phyloP scores from a whole-genome alignment of 2,113 vertebrate genomes.

The Cololabis saira region DNA sequence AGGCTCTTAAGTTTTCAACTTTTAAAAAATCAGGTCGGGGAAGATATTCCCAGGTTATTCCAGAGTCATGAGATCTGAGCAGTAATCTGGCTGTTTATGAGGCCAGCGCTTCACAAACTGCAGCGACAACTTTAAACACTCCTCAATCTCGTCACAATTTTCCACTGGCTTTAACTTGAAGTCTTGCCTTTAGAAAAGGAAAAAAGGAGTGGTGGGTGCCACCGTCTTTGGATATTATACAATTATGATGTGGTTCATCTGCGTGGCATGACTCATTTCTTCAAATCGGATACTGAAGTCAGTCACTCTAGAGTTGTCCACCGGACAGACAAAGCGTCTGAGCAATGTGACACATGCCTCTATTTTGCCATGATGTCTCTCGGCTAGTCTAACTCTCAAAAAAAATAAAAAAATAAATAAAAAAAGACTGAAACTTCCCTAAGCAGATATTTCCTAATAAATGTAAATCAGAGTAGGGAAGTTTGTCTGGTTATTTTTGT shows the following conservation, averaged over 20 bases:
- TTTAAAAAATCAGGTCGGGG: too few species aligned
- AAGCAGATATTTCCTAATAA: background rate
- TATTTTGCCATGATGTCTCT: constrained; percentile 20
- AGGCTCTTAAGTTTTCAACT: too few species aligned
- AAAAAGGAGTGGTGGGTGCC: constrained; percentile 13
- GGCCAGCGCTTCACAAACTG: constrained; percentile 27
- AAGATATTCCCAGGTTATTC: background rate
- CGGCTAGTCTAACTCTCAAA: constrained; percentile 2
- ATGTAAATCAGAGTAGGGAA: background rate
- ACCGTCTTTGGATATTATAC: constrained; percentile 3
- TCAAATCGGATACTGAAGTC: constrained; percentile 2
- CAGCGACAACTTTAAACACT: constrained; percentile 44
- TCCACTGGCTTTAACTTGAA: constrained; percentile 50
- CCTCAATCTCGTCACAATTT: constrained; percentile 37
- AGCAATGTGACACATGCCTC: background rate
- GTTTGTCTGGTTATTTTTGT: background rate
- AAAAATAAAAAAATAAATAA: background rate
- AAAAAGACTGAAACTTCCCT: constrained; percentile 4
- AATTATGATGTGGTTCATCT: background rate
- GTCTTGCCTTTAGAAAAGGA: constrained; percentile 20
- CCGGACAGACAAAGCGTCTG: background rate
- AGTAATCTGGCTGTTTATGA: constrained; percentile 11
- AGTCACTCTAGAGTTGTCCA: constrained; percentile 6
- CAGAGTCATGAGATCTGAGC: constrained; percentile 3
- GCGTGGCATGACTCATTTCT: background rate